Conservation (phyloP, 2,113 vertebrate genomes). For the pig (Sus scrofa) region T2T-Sscrofa CM000830.6:31025501-31026000, state of each 20-base stretch:
- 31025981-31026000: not conserved
- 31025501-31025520: conserved; percentile 3
- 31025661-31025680: not conserved
- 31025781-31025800: not conserved
- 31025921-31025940: not conserved
- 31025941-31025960: not conserved
- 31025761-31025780: not conserved
- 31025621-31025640: not conserved
- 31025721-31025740: not conserved
- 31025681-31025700: not conserved
- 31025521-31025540: not conserved
- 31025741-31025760: not conserved
- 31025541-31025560: not conserved
- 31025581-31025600: conserved; percentile 2
- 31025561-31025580: not conserved
- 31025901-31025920: not conserved
- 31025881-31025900: not conserved
- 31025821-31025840: not conserved
- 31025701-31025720: conserved; percentile 7
- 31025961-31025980: not conserved
- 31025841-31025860: not conserved
- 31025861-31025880: not conserved
- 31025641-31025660: not conserved
- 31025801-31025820: not conserved
- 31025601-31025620: not conserved